Evolutionary conservation across 2,888 invertebrate genomes (phyloP), one percentile per base, ranked within the genome.

Genomic region (Artemia sp.): DNA sequence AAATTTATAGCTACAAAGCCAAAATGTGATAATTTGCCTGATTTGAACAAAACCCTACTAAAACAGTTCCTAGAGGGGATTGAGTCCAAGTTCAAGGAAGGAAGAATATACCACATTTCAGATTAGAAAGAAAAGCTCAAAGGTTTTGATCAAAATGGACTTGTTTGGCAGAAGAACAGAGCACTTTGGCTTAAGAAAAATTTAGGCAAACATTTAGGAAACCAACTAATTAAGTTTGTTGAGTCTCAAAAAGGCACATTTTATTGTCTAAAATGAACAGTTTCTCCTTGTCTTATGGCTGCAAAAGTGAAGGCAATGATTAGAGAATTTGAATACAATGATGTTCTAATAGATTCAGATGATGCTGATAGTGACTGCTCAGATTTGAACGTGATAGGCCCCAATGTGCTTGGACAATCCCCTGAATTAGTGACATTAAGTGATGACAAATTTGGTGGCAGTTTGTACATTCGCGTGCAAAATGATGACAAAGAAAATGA

Each of bases 1-100:
- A 8, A 58, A 58, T 58, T 58, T 58, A 58, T 58, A 8, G 58
- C 58, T 8, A 58, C 58, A 58, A 58, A 8, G 58, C 58, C 58
- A 58, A 8, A 58, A 8, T 58, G 58, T 58, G 58, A 8, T 14
- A 8, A 8, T 58, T n/a, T 6, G 58, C 8, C n/a, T 58, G 6
- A 58, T 58, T n/a, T 58, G 58, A 58, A 58, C 6, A 58, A 58
- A 58, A 58, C 8, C 6, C 8, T 58, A 58, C 14, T 53, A n/a
- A 6, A n/a, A 7, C 58, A 8, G 58, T 58, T 58, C 58, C 14
- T 58, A 58, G 58, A 8, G 14, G 9, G 58, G 53, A 14, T 53
- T 53, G 2, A 58, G 58, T 58, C 9, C 9, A 8, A 8, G 58
- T 8, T 8, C 9, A 58, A 58, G 14, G 58, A 58, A 58, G 58